Conservation (phyloP, 1,140 invertebrate genomes). For the Daktulosphaira vitifoliae region DNA sequence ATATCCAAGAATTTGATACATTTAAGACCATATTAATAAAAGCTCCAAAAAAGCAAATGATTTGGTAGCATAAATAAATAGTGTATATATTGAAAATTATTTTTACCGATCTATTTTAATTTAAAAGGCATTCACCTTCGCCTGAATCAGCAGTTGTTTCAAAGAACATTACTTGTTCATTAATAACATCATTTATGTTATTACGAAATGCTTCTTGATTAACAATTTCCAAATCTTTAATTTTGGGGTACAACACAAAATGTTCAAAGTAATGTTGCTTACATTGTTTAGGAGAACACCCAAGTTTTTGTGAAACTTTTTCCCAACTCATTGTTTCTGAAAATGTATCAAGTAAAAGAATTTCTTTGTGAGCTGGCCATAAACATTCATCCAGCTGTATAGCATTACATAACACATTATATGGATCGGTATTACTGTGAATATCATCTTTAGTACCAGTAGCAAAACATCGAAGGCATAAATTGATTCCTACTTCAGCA, state of each 20-base stretch:
- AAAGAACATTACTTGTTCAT: too few species aligned
- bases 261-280: conserved; percentile 16
- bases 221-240: not conserved
- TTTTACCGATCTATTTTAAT: too few species aligned
- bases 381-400: not conserved
- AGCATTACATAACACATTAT: conserved; percentile 11
- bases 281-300: not conserved
- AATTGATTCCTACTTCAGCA: not conserved
- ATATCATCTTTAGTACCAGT: not conserved
- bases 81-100: too few species aligned
- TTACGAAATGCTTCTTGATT: conserved; percentile 13
- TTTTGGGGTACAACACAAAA: conserved; percentile 15
- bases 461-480: conserved; percentile 18
- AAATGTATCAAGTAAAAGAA: conserved; percentile 7
- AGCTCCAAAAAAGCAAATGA: too few species aligned
- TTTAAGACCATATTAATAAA: too few species aligned
- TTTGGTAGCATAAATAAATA: too few species aligned
- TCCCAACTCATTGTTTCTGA: conserved; percentile 10
- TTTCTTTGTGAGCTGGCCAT: conserved; percentile 16
- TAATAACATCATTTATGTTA: too few species aligned
- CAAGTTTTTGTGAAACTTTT: not conserved
- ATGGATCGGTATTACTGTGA: conserved; percentile 17
- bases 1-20: too few species aligned
- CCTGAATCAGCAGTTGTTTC: too few species aligned
- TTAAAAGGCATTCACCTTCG: too few species aligned